Conservation (phyloP, 1,140 invertebrate genomes). For the Ctenoplectra terminalis region DNA sequence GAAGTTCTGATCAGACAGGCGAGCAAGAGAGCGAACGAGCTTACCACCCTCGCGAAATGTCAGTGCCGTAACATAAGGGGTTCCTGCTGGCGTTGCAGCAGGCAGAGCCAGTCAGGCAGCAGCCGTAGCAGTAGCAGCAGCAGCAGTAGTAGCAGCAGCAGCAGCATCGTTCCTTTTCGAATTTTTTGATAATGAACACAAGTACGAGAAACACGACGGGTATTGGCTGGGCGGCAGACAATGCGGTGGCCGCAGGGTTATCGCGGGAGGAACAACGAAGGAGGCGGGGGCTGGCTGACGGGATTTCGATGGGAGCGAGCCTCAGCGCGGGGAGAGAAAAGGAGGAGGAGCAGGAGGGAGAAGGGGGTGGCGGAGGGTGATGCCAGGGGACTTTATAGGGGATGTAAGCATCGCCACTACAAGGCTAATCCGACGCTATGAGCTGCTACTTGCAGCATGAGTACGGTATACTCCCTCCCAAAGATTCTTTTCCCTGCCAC, state of each 20-base stretch:
- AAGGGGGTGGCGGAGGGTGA: slow-evolving; percentile 59
- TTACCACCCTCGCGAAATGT: slow-evolving; percentile 63
- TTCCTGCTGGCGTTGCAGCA: slow-evolving; percentile 66
- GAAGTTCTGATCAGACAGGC: slow-evolving; percentile 46
- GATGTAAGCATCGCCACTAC: slow-evolving; percentile 81
- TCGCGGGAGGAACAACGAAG: slow-evolving; percentile 77
- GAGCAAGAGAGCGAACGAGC: slow-evolving; percentile 32
- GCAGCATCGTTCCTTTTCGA: slow-evolving; percentile 71
- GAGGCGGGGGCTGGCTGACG: slow-evolving; percentile 65
- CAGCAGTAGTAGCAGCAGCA: slow-evolving; percentile 4
- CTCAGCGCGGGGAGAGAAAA: slow-evolving; percentile 61
- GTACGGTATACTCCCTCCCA: slow-evolving; percentile 77
- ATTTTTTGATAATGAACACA: slow-evolving; percentile 81
- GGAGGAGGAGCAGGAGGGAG: slow-evolving; percentile 56
- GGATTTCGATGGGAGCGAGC: slow-evolving; percentile 70
- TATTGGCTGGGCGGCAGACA: slow-evolving; percentile 81
- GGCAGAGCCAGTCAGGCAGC: slow-evolving; percentile 37
- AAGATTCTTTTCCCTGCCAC: slow-evolving; percentile 66
- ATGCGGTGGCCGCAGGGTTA: slow-evolving; percentile 81
- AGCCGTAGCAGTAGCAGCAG: not conserved
- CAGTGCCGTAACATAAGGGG: slow-evolving; percentile 64
- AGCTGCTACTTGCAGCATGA: slow-evolving; percentile 79
- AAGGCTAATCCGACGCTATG: slow-evolving; percentile 82
- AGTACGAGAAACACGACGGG: slow-evolving; percentile 79
- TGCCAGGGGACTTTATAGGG: slow-evolving; percentile 76